Conservation (phyloP, 2,888 invertebrate genomes). For the Drosophila antonietae region DNA sequence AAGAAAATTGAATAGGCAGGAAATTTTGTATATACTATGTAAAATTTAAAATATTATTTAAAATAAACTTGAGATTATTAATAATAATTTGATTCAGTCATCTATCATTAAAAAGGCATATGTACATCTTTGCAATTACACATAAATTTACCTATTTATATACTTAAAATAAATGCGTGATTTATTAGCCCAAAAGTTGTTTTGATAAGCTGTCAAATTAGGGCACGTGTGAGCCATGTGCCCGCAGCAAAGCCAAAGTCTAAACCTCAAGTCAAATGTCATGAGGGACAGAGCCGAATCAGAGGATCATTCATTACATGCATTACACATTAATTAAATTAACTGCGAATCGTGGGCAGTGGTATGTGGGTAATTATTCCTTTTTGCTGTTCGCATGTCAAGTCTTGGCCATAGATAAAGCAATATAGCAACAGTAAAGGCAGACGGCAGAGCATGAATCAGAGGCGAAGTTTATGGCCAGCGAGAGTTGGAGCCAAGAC, state of each 20-base stretch:
- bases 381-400: slow-evolving; percentile 62
- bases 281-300: slow-evolving; percentile 39
- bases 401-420: slow-evolving; percentile 57
- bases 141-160: neutral
- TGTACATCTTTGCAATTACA: neutral
- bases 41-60: no score
- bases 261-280: slow-evolving; percentile 55
- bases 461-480: slow-evolving; percentile 43
- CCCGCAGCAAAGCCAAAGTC: neutral
- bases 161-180: neutral
- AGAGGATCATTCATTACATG: slow-evolving; percentile 38
- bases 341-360: slow-evolving; percentile 50
- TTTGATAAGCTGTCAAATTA: slow-evolving; percentile 15
- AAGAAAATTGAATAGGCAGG: neutral
- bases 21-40: no score
- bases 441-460: slow-evolving; percentile 54
- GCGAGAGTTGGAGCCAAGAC: slow-evolving; percentile 13
- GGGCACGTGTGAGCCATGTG: neutral
- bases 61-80: no score
- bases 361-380: slow-evolving; percentile 62
- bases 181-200: slow-evolving; percentile 10
- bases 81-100: neutral
- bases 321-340: slow-evolving; percentile 72
- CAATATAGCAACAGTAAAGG: slow-evolving; percentile 17
- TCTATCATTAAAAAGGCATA: neutral